Evolutionary conservation across 2,888 invertebrate genomes (phyloP).

Genomic region (Seladonia tumulorum): DNA sequence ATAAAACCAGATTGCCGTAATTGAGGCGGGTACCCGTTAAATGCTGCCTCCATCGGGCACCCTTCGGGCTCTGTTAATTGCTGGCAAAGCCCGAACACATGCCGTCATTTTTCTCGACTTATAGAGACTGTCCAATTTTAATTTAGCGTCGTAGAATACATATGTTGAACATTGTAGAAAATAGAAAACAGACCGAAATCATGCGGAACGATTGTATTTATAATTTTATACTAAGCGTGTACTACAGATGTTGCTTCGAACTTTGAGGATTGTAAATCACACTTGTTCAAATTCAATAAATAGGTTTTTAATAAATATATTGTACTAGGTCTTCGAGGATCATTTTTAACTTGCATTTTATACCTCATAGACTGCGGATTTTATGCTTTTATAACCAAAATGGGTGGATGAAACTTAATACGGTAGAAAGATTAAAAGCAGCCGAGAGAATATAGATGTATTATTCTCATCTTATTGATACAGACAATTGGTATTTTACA

Average conservation of each 20-base stretch:
- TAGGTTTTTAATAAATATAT: not conserved
- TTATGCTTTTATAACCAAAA: not conserved
- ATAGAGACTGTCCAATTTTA: not conserved
- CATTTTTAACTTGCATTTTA: not conserved
- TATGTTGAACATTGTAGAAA: too few relatives aligned
- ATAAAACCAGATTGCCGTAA: slow-evolving; percentile 12
- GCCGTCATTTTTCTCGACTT: not conserved
- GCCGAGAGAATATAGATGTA: too few relatives aligned
- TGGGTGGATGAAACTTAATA: too few relatives aligned
- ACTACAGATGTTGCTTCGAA: not conserved
- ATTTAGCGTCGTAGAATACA: not conserved
- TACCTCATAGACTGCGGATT: not conserved
- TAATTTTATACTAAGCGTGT: too few relatives aligned
- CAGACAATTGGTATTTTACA: too few relatives aligned
- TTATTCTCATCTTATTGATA: too few relatives aligned
- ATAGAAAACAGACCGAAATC: not conserved
- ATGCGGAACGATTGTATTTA: too few relatives aligned
- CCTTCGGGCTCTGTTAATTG: not conserved
- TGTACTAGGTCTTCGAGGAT: not conserved
- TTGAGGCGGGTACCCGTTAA: not conserved
- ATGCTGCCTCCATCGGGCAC: not conserved
- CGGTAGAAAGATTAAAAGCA: too few relatives aligned
- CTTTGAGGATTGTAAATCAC: not conserved
- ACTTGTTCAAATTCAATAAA: not conserved
- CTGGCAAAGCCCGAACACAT: not conserved